Evolutionary conservation across 1,140 invertebrate genomes (phyloP), one percentile per base, ranked within the genome.

Genomic region (Uloborus diversus): DNA sequence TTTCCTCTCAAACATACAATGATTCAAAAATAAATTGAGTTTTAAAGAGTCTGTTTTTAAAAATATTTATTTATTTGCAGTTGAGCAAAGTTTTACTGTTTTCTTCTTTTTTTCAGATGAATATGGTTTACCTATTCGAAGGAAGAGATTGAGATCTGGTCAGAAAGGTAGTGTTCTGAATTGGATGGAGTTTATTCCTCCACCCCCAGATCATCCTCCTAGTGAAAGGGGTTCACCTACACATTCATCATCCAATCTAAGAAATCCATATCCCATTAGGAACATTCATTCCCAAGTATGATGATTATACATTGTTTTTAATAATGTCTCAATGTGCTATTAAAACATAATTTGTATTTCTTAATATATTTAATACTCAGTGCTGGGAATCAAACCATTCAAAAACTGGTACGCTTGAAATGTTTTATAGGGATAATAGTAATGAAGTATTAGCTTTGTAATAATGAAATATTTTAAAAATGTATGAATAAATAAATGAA

Each of bases 151-250:
- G 0, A 47, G 65, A 25, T 47, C 66, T 35, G 79, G 56, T 5
- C 85, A 85, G 28, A 85, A 87, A 83, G 86, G 88, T 27, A 76
- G 84, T 14, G 86, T 92, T 71, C 90, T 93, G 0, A 93, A 93
- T 85, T 93, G 92, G 92, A 91, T 90, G 27, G 92, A 94, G 83
- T 91, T 93, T 83, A 87, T 94, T 32, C 93, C 93, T 17, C 93
- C 93, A 56, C 93, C 93, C 1, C 93, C 93, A 0, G 92, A 93
- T 81, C 92, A 94, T 86, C 93, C 93, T 17, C 93, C 93, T 1
- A 85, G 85, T 81, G 85, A 86, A 32, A 82, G 84, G 28, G 85
- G 83, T 35, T 83, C 84, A n/a, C 83, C 84, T 23, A 81, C 82
- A 23, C 85, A 85, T 64, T 85, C 82, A 17, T 83, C 82, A 23